Base-by-base conservation (phyloP, 2,888 invertebrate species). In the Helicoverpa assulta region DNA sequence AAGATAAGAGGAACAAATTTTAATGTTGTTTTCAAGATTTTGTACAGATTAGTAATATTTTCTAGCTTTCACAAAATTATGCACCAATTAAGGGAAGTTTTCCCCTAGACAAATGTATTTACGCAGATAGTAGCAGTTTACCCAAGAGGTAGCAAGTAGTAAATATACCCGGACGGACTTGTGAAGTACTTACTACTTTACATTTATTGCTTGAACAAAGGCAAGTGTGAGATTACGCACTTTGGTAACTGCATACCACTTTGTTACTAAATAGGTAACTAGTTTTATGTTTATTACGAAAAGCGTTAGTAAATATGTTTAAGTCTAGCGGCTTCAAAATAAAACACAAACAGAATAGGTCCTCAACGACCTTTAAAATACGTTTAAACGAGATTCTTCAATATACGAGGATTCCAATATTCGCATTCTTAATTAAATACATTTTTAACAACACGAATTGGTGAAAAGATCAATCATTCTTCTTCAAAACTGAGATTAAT, bases 391-490 rank as follows among this genome's bases (percentile, higher is more conserved):
- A 43, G 14, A 43, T 43, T 40, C 1, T 7, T 19, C 14, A 26
- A 26, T 16, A 26, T 47, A n/a, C 21, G 3, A 33, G 2, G 47
- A 12, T 73, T 73, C 5, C 68, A 51, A 21, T 70, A 59, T 63
- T 50, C 10, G 14, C 50, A 70, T 7, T 6, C 33, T 58, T 60
- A 70, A 74, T 71, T 64, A 64, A 70, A 70, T 21, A 64, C 59
- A 12, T 43, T 51, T 70, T 10, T 16, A 50, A 29, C 10, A 50
- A 7, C 21, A 18, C 10, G 29, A 61, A 64, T 70, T 40, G 21
- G 14, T 10, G 14, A 43, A 58, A 47, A 56, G 56, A 74, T 76
- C 47, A 70, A 76, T 74, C 63, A 64, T 53, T 19, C 18, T 59
- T 50, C 21, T 59, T 56, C 21, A 18, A 61, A 50, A 53, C 33